A percentile compares a stretch with the other conserved stretches of the same genome.
Conservation (phyloP, 2,113 vertebrate species). For the western clawed frog (Xenopus tropicalis) region DNA sequence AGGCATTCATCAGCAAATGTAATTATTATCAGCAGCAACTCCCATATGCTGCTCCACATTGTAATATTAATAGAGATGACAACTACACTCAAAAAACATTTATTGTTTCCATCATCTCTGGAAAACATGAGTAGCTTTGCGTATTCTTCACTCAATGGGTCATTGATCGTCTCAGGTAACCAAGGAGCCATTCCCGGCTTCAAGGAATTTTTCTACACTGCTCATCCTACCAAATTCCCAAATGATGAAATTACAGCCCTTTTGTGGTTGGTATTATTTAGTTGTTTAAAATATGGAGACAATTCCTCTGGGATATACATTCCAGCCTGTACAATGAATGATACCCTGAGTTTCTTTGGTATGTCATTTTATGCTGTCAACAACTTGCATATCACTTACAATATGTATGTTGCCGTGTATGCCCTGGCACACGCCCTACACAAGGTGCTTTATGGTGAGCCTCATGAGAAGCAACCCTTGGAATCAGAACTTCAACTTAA, state of each 20-base stretch:
- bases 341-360: not conserved
- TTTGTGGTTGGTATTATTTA: not conserved
- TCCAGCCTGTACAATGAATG: not conserved
- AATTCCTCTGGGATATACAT: not conserved
- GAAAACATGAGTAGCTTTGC: not conserved
- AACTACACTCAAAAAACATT: not conserved
- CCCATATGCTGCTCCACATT: not conserved
- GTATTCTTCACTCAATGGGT: not conserved
- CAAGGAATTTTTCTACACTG: not conserved
- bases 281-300: not conserved
- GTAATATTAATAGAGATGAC: not conserved
- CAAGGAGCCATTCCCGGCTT: not conserved
- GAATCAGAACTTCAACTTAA: not conserved
- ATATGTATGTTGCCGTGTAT: conserved; percentile 7
- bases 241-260: not conserved
- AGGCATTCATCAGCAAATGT: not conserved
- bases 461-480: not conserved
- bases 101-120: not conserved
- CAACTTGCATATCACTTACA: conserved; percentile 1
- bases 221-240: not conserved
- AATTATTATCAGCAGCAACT: not conserved
- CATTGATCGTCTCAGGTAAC: not conserved
- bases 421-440: not conserved
- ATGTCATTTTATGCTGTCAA: not conserved
- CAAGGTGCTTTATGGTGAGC: not conserved